Conservation (phyloP, 2,888 invertebrate genomes). For the Oligia strigilis region DNA sequence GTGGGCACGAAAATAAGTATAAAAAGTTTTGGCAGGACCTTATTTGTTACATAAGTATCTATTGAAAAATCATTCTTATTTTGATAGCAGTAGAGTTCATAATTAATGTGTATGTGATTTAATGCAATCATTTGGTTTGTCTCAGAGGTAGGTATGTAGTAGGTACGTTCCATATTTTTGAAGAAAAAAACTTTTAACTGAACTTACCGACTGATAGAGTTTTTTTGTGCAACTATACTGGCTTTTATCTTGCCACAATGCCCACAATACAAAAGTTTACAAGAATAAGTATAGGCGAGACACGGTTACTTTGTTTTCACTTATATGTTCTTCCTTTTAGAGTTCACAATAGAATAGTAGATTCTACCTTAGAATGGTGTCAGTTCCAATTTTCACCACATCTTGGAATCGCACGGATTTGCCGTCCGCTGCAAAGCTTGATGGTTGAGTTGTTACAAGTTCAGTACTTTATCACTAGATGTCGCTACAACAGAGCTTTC, state of each 20-base stretch:
- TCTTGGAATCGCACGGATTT: too few species aligned
- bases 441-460: constrained; percentile 1
- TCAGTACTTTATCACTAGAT: constrained; percentile 7
- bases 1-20: constrained; percentile 4
- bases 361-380: background rate
- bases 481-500: constrained; percentile 21
- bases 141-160: background rate
- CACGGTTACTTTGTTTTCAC: background rate
- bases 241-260: background rate
- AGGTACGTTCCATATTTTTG: background rate
- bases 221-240: background rate
- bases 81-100: fast-evolving
- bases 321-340: fast-evolving
- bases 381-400: constrained; percentile 24
- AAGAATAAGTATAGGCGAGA: background rate
- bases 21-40: background rate
- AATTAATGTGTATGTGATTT: background rate
- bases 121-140: background rate
- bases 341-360: background rate
- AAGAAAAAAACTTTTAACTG: background rate
- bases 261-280: background rate
- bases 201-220: background rate
- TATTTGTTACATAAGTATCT: background rate
- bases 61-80: constrained; percentile 9
- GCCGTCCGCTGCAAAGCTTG: background rate